Evolutionary conservation across 2,797 vertebrate species (phyloP).

Genomic region (Hoplostethus mediterraneus): DNA sequence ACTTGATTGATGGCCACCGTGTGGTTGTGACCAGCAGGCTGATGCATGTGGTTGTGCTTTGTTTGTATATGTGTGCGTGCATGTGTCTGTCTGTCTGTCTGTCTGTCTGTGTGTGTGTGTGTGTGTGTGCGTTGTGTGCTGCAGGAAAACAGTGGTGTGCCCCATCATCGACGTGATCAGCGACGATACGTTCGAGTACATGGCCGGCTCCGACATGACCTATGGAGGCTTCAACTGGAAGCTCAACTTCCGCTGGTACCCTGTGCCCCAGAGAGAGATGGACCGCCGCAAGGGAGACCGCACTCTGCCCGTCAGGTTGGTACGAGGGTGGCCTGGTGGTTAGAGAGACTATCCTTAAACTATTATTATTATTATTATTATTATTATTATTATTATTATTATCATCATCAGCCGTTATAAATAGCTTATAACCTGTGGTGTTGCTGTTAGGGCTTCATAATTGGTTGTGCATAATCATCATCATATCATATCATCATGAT

Average conservation of each 20-base stretch:
- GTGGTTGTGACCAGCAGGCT: slow-evolving; percentile 8
- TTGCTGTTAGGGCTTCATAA: slow-evolving; percentile 23
- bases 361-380: too few relatives aligned
- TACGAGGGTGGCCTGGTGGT: background rate
- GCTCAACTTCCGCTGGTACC: slow-evolving; percentile 98
- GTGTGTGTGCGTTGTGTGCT: slow-evolving; percentile 14
- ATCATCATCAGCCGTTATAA: slow-evolving; percentile 15
- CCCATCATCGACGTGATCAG: slow-evolving; percentile 90
- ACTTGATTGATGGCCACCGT: slow-evolving; percentile 23
- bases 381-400: background rate
- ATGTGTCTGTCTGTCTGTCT: background rate
- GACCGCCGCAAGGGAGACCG: slow-evolving; percentile 97
- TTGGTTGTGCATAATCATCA: slow-evolving; percentile 22
- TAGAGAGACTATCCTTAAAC: too few relatives aligned
- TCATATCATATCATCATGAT: too few relatives aligned
- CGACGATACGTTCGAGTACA: slow-evolving; percentile 98
- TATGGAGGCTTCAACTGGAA: slow-evolving; percentile 99
- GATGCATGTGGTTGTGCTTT: too few relatives aligned
- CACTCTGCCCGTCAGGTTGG: slow-evolving; percentile 92
- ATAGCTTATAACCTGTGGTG: slow-evolving; percentile 13
- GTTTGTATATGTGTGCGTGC: too few relatives aligned
- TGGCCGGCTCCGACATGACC: slow-evolving; percentile 99
- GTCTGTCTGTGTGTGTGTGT: slow-evolving; percentile 10
- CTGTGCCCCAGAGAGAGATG: slow-evolving; percentile 98
- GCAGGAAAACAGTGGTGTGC: slow-evolving; percentile 80